Percentiles rank a stretch among this genome's conserved stretches.
Evolutionary conservation across 2,113 vertebrate genomes (phyloP).

Genomic region (Hassar affinis): DNA sequence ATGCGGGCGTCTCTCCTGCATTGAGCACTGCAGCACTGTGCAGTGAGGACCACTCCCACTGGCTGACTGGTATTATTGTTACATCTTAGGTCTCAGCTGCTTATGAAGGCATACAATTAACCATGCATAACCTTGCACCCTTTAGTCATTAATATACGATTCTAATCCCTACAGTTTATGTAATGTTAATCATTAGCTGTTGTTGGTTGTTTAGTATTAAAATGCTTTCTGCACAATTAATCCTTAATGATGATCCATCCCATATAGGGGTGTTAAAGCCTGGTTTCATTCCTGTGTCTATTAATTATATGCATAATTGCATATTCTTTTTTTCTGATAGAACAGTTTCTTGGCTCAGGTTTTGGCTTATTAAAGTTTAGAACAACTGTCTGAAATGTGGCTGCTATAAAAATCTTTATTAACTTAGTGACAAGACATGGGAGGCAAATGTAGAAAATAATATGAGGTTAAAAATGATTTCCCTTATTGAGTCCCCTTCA

Average conservation of each 20-base stretch:
- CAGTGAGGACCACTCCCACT: slow-evolving; percentile 39
- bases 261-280: not conserved
- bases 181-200: not conserved
- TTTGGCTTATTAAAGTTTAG: not conserved
- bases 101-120: slow-evolving; percentile 1
- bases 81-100: slow-evolving; percentile 29
- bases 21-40: slow-evolving; percentile 37
- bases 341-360: not conserved
- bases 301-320: not conserved
- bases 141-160: not conserved
- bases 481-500: not conserved
- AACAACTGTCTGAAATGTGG: not conserved
- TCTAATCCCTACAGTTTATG: not conserved
- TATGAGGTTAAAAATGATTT: not conserved
- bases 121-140: not conserved
- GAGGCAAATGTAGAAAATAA: not conserved
- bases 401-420: not conserved
- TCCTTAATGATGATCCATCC: not conserved
- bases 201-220: not conserved
- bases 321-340: not conserved
- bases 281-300: not conserved
- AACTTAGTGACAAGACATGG: not conserved
- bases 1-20: slow-evolving; percentile 39
- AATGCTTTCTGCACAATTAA: not conserved
- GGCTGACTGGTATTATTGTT: slow-evolving; percentile 28